Evolutionary conservation across 2,797 vertebrate genomes (phyloP), one percentile per base, ranked within the genome.

Genomic region (Callimico goeldii): DNA sequence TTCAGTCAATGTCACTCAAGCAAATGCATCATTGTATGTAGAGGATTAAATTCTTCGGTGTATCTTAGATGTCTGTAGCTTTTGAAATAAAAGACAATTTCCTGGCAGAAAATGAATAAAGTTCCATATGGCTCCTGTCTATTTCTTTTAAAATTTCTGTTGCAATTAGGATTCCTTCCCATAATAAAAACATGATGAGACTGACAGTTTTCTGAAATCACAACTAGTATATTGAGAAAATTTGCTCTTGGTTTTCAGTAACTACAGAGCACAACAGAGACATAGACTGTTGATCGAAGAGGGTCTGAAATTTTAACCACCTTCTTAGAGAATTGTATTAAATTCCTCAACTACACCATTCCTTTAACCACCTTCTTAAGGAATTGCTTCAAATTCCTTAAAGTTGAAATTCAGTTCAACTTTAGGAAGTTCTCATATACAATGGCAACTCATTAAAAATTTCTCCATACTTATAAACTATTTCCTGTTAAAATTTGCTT

Each of bases 181-280:
- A 96, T 95, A 97, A 92, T 20, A 82, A 93, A 97, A 97, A 89
- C 88, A 95, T 88, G 76, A 95, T 75, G 58, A 96, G 58, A 83
- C n/a, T 95, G 89, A 91, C n/a, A 89, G 55, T 90, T 97, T 96
- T 79, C 84, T 83, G 55, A 97, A 96, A 76, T 90, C 20, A 8
- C 73, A 86, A 36, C 26, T 48, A 75, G 61, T 67, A 80, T 93
- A 93, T 92, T 90, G 93, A 94, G 76, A 85, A 91, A 97, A 77
- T 12, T 79, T 91, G 79, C 52, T 96, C 61, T 89, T 97, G 41
- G 30, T 75, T 94, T 86, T 76, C 48, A 88, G 82, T 52, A 50
- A 93, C 1, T 13, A 73, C 13, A 30, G 39, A 81, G 28, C 12
- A 70, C 87, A 85, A 85, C 20, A 52, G 36, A 90, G 39, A 11